Evolutionary conservation across 2,888 invertebrate species (phyloP).

Genomic region (Xanthostigma xanthostigma): DNA sequence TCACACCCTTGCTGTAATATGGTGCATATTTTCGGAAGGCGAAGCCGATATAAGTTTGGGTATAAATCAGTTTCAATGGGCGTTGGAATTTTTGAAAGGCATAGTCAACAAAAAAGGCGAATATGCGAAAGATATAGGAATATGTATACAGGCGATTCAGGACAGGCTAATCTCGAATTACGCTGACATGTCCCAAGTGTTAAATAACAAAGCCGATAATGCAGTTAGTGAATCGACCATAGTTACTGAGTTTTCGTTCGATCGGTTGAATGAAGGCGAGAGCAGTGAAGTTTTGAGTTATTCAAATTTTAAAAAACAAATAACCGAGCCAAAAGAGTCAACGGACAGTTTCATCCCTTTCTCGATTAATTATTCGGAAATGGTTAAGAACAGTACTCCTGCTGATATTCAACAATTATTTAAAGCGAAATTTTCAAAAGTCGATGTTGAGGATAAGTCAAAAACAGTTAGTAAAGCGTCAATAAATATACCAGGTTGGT

Average conservation of each 20-base stretch:
- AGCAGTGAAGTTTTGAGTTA: neutral
- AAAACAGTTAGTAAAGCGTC: slow-evolving; percentile 3
- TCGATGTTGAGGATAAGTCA: slow-evolving; percentile 2
- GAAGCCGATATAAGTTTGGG: slow-evolving; percentile 18
- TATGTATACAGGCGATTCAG: slow-evolving; percentile 25
- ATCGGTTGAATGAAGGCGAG: neutral
- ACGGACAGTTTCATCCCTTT: slow-evolving; percentile 18
- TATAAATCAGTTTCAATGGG: slow-evolving; percentile 30
- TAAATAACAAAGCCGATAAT: no score
- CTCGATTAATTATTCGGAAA: slow-evolving; percentile 23
- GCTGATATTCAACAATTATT: neutral
- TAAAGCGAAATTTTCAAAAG: neutral
- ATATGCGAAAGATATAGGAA: slow-evolving; percentile 24
- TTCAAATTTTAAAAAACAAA: neutral
- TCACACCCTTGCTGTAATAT: slow-evolving; percentile 29
- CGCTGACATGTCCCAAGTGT: slow-evolving; percentile 18
- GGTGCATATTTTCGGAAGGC: slow-evolving; percentile 25
- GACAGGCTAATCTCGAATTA: slow-evolving; percentile 26
- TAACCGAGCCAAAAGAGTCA: slow-evolving; percentile 14
- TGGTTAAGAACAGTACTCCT: slow-evolving; percentile 13
- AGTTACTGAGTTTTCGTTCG: no score
- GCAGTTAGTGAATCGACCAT: no score
- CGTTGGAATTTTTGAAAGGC: slow-evolving; percentile 25
- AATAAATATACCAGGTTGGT: neutral
- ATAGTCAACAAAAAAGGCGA: slow-evolving; percentile 22